A percentile compares a stretch with the other conserved stretches of the same genome.
Evolutionary conservation across 2,888 invertebrate genomes (phyloP).

Genomic region (Nomada goodeniana): DNA sequence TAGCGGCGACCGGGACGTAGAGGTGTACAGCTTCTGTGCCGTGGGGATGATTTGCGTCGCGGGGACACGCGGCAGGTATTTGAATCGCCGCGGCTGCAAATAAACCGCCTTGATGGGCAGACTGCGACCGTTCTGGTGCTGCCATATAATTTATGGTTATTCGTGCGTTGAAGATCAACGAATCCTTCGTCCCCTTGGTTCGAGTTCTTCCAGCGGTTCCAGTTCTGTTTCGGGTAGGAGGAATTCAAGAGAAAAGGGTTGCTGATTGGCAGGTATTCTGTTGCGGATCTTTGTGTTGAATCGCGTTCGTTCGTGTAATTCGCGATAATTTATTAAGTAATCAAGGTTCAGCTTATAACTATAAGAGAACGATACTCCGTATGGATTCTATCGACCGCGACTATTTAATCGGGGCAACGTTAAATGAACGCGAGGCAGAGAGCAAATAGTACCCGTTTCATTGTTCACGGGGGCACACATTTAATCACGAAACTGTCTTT

Average conservation of each 20-base stretch:
- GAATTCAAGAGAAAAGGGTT: too few species aligned
- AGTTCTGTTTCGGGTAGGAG: too few species aligned
- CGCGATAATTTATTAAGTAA: not conserved
- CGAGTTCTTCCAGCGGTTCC: too few species aligned
- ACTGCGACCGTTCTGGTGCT: not conserved
- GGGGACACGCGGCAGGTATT: not conserved
- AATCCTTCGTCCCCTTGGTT: not conserved
- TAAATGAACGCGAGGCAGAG: not conserved
- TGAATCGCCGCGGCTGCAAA: not conserved
- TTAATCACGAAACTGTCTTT: slow-evolving; percentile 41
- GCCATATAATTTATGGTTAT: not conserved
- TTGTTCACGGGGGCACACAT: not conserved
- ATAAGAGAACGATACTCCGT: not conserved
- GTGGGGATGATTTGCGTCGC: slow-evolving; percentile 16
- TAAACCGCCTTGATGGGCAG: not conserved
- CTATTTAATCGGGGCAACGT: not conserved
- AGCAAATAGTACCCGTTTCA: not conserved
- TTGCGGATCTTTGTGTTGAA: too few species aligned
- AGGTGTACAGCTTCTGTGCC: slow-evolving; percentile 44
- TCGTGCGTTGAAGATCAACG: too few species aligned
- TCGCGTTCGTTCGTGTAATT: not conserved
- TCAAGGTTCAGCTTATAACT: not conserved
- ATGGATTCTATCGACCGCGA: not conserved
- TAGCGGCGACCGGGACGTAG: slow-evolving; percentile 7
- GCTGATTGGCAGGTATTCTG: too few species aligned